Conservation (phyloP, 2,888 invertebrate genomes). For the Drosophila peninsularis region DNA sequence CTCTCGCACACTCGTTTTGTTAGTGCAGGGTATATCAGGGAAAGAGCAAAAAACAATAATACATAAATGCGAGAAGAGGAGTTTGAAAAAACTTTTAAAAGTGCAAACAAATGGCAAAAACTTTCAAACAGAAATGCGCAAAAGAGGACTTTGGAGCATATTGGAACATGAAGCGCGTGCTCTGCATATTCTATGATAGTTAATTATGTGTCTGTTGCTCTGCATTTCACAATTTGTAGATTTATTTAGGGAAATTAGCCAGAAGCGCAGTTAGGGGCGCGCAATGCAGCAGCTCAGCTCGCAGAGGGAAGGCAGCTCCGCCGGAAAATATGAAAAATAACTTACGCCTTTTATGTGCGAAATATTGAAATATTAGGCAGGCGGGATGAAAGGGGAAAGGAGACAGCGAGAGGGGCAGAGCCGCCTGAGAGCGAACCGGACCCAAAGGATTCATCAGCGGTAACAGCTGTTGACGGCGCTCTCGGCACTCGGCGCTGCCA, state of each 20-base stretch:
- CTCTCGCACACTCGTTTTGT: neutral
- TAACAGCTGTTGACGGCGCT: constrained; percentile 75
- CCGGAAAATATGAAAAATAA: constrained; percentile 72
- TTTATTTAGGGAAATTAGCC: constrained; percentile 73
- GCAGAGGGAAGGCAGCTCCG: constrained; percentile 5
- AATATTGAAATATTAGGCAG: constrained; percentile 78
- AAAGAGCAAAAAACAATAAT: neutral
- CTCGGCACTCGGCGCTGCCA: constrained; percentile 52
- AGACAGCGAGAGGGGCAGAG: neutral
- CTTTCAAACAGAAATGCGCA: constrained; percentile 9
- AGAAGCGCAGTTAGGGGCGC: constrained; percentile 38
- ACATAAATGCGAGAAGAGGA: neutral
- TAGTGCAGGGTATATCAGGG: neutral
- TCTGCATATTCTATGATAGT: constrained; percentile 76
- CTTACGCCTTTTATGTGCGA: constrained; percentile 79
- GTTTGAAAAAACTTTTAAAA: constrained; percentile 18
- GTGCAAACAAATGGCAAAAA: constrained; percentile 53
- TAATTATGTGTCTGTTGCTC: constrained; percentile 62
- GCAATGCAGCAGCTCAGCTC: constrained; percentile 23
- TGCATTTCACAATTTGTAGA: constrained; percentile 53
- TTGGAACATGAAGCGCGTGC: constrained; percentile 61
- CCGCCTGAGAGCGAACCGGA: constrained; percentile 49
- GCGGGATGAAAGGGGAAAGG: neutral
- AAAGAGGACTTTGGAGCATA: constrained; percentile 5
- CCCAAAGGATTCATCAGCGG: constrained; percentile 80